Evolutionary conservation across 2,797 vertebrate genomes (phyloP).

Genomic region (Lophotriccus pileatus): DNA sequence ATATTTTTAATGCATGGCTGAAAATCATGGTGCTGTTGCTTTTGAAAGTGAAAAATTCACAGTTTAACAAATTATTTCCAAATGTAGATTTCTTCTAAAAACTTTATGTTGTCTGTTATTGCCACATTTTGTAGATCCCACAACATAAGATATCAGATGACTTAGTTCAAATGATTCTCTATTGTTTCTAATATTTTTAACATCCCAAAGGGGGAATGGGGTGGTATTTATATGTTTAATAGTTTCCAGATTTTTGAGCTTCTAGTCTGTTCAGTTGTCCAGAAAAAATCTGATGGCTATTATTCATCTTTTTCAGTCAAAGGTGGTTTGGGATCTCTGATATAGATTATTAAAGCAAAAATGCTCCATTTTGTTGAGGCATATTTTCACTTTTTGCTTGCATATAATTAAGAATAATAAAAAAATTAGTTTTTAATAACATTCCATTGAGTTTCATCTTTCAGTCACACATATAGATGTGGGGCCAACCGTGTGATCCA

Average conservation of each 20-base stretch:
- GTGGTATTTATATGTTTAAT: constrained; percentile 47
- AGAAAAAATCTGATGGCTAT: constrained; percentile 3
- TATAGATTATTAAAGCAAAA: constrained; percentile 1
- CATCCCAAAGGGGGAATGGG: background rate
- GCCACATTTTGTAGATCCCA: constrained; percentile 51
- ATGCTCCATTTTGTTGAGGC: background rate
- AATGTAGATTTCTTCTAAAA: constrained; percentile 55
- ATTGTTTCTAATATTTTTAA: constrained; percentile 56
- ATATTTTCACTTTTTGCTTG: background rate
- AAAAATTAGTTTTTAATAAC: background rate
- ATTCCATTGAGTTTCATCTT: background rate
- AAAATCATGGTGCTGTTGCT: background rate
- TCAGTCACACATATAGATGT: background rate
- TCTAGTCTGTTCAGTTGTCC: background rate
- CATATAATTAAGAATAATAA: background rate
- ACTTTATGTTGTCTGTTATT: background rate
- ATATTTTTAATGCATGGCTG: background rate
- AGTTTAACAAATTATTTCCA: constrained; percentile 51
- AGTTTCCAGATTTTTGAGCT: constrained; percentile 52
- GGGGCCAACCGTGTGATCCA: background rate
- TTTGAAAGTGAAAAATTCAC: constrained; percentile 42
- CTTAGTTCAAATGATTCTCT: constrained; percentile 41
- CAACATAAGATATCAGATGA: constrained; percentile 30
- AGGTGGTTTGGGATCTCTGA: background rate
- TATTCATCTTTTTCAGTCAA: constrained; percentile 8